These are phyloP conservation scores for Papilio polytes DNA, from an alignment of 1,140 invertebrate species.

Conservation along the genomic window DNA sequence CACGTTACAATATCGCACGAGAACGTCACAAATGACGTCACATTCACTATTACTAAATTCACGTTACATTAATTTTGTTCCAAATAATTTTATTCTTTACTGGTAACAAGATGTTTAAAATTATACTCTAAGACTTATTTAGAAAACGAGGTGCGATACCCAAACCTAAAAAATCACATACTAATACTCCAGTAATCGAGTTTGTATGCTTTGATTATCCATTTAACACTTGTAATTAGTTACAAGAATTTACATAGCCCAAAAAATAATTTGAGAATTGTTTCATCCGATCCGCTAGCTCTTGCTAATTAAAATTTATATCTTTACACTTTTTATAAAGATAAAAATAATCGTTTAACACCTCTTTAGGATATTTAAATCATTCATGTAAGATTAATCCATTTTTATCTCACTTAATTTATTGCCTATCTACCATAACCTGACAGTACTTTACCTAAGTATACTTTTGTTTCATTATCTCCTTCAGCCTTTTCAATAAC, in stretches of 20 bases:
- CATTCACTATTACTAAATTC: not conserved
- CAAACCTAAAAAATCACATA: too few species aligned
- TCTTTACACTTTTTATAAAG: not conserved
- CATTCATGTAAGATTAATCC: not conserved
- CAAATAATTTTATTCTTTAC: not conserved
- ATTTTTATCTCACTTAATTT: not conserved
- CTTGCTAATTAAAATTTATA: not conserved
- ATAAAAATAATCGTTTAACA: not conserved
- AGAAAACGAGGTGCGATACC: not conserved
- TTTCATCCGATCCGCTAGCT: not conserved
- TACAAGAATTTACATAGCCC: not conserved
- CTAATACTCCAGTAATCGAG: too few species aligned
- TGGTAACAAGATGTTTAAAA: not conserved
- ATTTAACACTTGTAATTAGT: not conserved
- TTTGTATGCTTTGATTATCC: not conserved
- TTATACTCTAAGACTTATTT: too few species aligned
- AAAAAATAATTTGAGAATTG: not conserved
- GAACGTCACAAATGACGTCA: slow-evolving; percentile 15
- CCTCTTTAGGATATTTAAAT: not conserved
- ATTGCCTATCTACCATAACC: not conserved
- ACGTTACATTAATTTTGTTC: slow-evolving; percentile 14
- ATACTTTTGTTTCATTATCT: not conserved
- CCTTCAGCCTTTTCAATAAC: not conserved
- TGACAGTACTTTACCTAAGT: slow-evolving; percentile 6
- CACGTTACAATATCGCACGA: not conserved